These are phyloP conservation scores for Danio rerio DNA, from an alignment of 2,113 vertebrate species.

Conservation along the genomic window DNA sequence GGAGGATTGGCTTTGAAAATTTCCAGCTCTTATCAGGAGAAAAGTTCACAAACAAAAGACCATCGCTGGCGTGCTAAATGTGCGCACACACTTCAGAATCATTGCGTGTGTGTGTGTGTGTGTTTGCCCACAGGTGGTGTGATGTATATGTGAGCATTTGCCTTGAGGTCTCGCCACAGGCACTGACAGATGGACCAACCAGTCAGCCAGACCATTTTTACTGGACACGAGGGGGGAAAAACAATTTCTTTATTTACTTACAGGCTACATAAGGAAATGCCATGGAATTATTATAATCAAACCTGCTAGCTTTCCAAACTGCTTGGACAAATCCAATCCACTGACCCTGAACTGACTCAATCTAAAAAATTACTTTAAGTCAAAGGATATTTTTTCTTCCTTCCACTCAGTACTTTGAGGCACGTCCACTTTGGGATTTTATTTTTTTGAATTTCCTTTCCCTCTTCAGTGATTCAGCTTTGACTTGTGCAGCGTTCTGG, in stretches of 20 bases:
- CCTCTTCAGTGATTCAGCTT: slow-evolving; percentile 17
- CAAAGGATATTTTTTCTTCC: not conserved
- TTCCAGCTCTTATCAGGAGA: not conserved
- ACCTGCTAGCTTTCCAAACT: not conserved
- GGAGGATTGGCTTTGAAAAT: not conserved
- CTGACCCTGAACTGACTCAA: not conserved
- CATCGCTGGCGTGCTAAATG: not conserved
- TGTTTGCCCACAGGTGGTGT: not conserved
- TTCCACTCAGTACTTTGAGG: not conserved
- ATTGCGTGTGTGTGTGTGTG: not conserved
- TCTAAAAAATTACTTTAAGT: not conserved
- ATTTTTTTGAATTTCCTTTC: not conserved
- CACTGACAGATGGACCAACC: slow-evolving; percentile 6
- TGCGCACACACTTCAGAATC: not conserved
- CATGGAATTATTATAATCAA: not conserved
- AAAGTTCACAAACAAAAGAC: not conserved
- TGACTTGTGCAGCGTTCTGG: slow-evolving; percentile 14
- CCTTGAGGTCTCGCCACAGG: slow-evolving; percentile 41
- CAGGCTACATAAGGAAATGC: not conserved
- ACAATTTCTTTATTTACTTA: slow-evolving; percentile 17
- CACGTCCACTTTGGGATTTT: not conserved
- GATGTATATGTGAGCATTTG: slow-evolving; percentile 22
- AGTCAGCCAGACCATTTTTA: not conserved
- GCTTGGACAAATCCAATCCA: not conserved
- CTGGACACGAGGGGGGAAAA: not conserved